Conservation (phyloP, 2,888 invertebrate genomes). For the Tromatobia lineatoria region DNA sequence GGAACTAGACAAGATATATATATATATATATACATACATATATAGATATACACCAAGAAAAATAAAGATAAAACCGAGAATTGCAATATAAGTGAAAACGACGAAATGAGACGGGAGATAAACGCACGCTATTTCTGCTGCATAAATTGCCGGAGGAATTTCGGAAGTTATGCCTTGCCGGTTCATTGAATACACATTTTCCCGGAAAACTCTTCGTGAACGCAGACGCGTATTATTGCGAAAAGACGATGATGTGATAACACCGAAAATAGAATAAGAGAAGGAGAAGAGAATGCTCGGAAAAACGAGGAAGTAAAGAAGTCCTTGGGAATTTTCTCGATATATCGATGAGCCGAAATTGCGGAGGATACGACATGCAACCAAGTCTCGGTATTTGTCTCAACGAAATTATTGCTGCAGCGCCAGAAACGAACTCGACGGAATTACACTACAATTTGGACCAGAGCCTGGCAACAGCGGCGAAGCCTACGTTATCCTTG, state of each 20-base stretch:
- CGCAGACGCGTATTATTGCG: constrained; percentile 1
- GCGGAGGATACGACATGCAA: not conserved
- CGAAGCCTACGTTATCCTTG: constrained; percentile 4
- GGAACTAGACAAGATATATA: constrained; percentile 5
- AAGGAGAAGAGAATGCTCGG: not conserved
- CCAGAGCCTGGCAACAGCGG: constrained; percentile 7
- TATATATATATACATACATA: constrained; percentile 15
- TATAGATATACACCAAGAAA: not conserved
- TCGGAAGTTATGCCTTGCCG: not conserved
- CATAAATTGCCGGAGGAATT: not conserved
- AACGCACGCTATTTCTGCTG: not conserved
- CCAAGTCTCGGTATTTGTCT: not conserved
- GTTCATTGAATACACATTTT: not conserved
- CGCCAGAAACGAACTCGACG: not conserved
- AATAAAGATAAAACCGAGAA: not conserved
- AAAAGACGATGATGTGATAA: constrained; percentile 10
- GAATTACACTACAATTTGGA: not conserved
- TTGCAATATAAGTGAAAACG: constrained; percentile 2
- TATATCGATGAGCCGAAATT: not conserved
- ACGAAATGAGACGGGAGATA: not conserved
- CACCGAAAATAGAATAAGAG: constrained; percentile 7
- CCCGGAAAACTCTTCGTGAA: not conserved
- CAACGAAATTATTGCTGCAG: not conserved
- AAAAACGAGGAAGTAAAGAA: not conserved
- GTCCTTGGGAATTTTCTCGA: too few species aligned